Evolutionary conservation across 37 sponge, comb jelly and placozoan genomes (phyloP).

Genomic region (Beroe forskalii): DNA sequence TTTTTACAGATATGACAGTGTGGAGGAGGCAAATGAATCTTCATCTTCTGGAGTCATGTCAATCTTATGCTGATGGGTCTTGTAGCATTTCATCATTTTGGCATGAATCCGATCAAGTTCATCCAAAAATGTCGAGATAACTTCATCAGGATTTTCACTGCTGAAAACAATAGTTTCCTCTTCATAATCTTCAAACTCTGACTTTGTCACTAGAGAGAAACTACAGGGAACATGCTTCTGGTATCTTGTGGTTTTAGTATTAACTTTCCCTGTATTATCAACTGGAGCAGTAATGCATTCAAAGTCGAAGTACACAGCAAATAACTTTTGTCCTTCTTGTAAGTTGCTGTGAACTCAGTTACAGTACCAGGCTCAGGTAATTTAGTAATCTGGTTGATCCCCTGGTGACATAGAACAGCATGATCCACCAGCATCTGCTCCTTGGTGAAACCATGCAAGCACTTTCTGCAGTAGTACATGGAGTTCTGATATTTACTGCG

Average conservation of each 20-base stretch:
- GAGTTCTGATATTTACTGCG: conserved; percentile 33
- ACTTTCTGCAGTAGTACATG: conserved; percentile 18
- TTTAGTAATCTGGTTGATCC: conserved; percentile 26
- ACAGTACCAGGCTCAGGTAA: conserved; percentile 20
- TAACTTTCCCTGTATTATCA: not conserved
- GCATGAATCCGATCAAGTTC: not conserved
- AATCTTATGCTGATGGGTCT: not conserved
- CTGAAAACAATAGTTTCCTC: conserved; percentile 25
- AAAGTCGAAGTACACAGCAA: conserved; percentile 43
- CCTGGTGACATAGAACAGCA: not conserved
- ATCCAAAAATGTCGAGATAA: not conserved
- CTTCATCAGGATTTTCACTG: not conserved
- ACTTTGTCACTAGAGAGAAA: not conserved
- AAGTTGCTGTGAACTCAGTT: conserved; percentile 1
- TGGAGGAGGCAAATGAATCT: not conserved
- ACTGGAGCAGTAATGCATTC: conserved; percentile 10
- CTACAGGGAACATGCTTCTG: conserved; percentile 46
- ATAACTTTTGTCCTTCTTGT: conserved; percentile 61
- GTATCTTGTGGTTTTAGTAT: not conserved
- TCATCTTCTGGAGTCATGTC: conserved; percentile 27
- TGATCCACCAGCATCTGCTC: not conserved
- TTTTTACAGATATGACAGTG: conserved; percentile 25
- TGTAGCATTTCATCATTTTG: conserved; percentile 14
- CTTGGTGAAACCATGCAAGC: conserved; percentile 20
- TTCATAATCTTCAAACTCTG: conserved; percentile 32